phyloP scores from a whole-genome alignment of 2,113 vertebrate species.

The Lepisosteus oculatus region DNA sequence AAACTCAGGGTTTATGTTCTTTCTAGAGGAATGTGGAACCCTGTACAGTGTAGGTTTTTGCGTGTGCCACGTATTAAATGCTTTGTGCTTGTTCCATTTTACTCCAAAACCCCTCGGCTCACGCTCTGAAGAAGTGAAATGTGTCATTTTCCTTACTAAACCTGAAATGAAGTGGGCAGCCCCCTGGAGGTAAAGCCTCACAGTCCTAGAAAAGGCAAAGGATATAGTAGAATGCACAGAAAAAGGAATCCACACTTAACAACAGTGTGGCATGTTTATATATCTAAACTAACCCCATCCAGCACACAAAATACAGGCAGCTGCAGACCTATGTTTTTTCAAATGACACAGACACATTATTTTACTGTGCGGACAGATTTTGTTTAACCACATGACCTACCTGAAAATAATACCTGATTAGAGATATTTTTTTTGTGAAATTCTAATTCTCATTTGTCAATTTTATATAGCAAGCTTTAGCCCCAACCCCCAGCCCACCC shows the following conservation, averaged over 20 bases:
- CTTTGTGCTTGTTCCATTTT: neutral
- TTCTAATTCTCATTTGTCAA: constrained; percentile 58
- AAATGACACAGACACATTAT: too few relatives aligned
- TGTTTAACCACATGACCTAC: too few relatives aligned
- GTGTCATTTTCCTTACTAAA: constrained; percentile 12
- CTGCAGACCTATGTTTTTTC: constrained; percentile 16
- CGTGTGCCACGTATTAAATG: neutral
- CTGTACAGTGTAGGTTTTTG: neutral
- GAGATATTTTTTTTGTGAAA: constrained; percentile 53
- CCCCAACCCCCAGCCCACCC: constrained; percentile 50
- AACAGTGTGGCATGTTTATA: neutral
- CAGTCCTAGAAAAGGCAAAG: neutral
- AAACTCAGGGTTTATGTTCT: too few relatives aligned
- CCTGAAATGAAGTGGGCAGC: neutral
- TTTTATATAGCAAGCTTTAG: constrained; percentile 68
- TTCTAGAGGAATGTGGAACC: too few relatives aligned
- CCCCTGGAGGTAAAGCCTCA: constrained; percentile 4
- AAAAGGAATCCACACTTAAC: neutral
- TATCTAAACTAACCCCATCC: neutral
- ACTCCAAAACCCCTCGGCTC: neutral
- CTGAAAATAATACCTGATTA: too few relatives aligned
- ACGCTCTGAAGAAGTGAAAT: constrained; percentile 4
- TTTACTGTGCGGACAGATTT: too few relatives aligned
- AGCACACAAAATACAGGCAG: constrained; percentile 17
- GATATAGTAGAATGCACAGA: neutral